phyloP scores from a whole-genome alignment of 2,888 invertebrate species.

The Apamea monoglypha region DNA sequence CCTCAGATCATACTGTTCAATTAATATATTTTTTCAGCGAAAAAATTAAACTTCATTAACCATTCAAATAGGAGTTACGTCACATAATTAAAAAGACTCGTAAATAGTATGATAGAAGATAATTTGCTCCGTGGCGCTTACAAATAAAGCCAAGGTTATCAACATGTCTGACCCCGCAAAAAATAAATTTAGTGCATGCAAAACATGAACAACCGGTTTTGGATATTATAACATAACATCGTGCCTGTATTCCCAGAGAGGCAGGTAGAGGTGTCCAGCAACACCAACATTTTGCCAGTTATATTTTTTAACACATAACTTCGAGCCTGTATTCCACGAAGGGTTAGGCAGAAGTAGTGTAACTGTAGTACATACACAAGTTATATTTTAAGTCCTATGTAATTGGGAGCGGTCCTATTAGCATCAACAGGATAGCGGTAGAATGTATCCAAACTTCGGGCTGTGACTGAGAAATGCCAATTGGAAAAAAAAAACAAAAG shows the following conservation, averaged over 20 bases:
- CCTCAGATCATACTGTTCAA: constrained; percentile 3
- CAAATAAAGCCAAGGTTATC: constrained; percentile 74
- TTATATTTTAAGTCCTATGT: too few relatives aligned
- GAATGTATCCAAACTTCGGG: background rate
- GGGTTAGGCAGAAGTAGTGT: too few relatives aligned
- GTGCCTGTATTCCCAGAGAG: background rate
- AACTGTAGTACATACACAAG: too few relatives aligned
- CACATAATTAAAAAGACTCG: constrained; percentile 59
- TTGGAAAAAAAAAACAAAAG: background rate
- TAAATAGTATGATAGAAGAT: constrained; percentile 62
- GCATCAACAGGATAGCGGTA: background rate
- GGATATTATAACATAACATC: constrained; percentile 31
- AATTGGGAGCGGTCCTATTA: background rate
- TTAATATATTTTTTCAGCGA: background rate
- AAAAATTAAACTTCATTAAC: constrained; percentile 45
- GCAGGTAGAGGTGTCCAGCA: background rate
- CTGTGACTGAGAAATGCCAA: background rate
- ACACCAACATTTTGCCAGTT: background rate
- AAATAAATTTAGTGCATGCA: constrained; percentile 72
- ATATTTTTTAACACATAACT: background rate
- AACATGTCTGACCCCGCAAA: constrained; percentile 65
- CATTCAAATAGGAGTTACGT: constrained; percentile 56
- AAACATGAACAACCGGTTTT: constrained; percentile 73
- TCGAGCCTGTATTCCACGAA: too few relatives aligned
- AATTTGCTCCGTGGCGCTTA: constrained; percentile 58